Base-by-base conservation (phyloP, 2,113 vertebrate genomes). In the Boulengerochromis microlepis region DNA sequence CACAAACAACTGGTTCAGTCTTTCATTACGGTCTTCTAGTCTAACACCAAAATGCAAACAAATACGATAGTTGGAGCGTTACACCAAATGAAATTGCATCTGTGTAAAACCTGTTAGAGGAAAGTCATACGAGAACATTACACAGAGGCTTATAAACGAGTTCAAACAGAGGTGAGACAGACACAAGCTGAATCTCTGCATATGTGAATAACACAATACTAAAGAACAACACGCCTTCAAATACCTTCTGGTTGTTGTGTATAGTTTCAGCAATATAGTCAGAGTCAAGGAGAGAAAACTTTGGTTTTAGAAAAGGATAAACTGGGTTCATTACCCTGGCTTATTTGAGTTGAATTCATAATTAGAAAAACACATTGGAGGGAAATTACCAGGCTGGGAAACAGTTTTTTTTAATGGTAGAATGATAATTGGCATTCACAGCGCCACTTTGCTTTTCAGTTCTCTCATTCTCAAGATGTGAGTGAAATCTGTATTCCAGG, bases 341-440 rank as follows among this genome's bases (percentile, higher is more conserved):
- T 93, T 92, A 95, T 93, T 94, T 93, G 61, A 95, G 88, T 94
- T 92, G 90, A 91, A 92, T 94, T 96, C 94, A 95, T 95, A 95
- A 95, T 96, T 94, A 93, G 89, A 94, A 92, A 93, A 95, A 93
- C 90, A 95, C 93, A 94, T 94, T 91, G 90, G 86, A 86, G 89
- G 90, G 89, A 93, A 93, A 94, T 94, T 93, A 94, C 83, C 80
- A 83, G 88, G 89, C 92, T 24, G 71, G 87, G 84, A 83, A 90
- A 89, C 85, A 91, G 9, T 19, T 86, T 84, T 84, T 87, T 94
- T 95, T 69, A 95, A 95, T 93, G 91, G 90, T 92, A 84, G 85
- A 81, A 84, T 88, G 91, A 92, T 92, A 95, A 95, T 95, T 95
- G 80, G 87, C 81, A 92, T 93, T 95, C 90, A 86, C 88, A 94